phyloP scores from a whole-genome alignment of 2,797 vertebrate species.

The Trematomus bernacchii region DNA sequence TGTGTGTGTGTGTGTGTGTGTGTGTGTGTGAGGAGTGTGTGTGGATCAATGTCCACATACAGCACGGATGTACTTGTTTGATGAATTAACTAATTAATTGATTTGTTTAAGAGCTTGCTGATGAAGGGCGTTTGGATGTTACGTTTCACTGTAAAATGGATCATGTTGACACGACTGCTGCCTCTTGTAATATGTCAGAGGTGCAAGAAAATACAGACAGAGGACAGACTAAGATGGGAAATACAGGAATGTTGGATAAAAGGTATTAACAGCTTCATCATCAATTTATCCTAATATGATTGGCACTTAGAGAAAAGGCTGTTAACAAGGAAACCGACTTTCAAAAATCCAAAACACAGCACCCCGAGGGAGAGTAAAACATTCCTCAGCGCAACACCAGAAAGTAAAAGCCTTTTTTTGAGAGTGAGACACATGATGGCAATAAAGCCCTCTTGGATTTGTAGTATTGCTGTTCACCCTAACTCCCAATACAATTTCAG shows the following conservation, averaged over 20 bases:
- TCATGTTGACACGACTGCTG: conserved; percentile 25
- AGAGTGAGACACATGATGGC: conserved; percentile 26
- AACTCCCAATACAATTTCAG: conserved; percentile 1
- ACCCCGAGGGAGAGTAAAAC: conserved; percentile 34
- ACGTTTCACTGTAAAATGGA: conserved; percentile 33
- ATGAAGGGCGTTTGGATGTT: conserved; percentile 45
- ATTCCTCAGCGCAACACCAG: conserved; percentile 25
- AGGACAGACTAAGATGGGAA: conserved; percentile 8
- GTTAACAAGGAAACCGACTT: conserved; percentile 12
- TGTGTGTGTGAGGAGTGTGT: background rate
- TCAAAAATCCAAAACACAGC: background rate
- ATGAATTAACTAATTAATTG: conserved; percentile 74
- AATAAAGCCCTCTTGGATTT: conserved; percentile 15
- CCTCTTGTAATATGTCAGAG: background rate
- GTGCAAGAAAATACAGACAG: background rate
- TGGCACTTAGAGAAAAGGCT: conserved; percentile 25
- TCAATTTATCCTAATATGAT: conserved; percentile 24
- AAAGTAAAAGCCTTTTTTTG: conserved; percentile 16
- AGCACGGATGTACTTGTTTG: conserved; percentile 36
- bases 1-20: background rate
- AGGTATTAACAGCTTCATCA: conserved; percentile 22
- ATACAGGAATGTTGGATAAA: background rate
- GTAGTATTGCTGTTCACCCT: conserved; percentile 8
- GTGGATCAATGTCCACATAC: conserved; percentile 58
- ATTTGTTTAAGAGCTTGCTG: conserved; percentile 56